Evolutionary conservation across 2,888 invertebrate species (phyloP), one percentile per base, ranked within the genome.

Genomic region (Drosophila peninsularis): DNA sequence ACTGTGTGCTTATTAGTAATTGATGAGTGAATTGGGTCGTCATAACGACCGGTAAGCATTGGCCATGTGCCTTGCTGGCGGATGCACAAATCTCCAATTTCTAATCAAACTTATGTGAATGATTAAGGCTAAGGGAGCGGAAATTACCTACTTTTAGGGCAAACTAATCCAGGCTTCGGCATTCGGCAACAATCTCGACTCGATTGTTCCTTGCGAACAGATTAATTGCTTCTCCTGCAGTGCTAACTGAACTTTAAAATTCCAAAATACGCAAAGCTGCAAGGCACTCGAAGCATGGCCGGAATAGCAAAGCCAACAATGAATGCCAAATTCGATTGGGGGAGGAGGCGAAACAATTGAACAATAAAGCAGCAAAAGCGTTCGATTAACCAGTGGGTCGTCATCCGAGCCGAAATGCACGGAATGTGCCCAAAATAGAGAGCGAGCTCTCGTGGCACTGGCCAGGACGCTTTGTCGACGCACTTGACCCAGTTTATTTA

Each of bases 401-500:
- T 42, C 24, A 6, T 30, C 11, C 37, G 19, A 66, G 58, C 39
- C 27, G 30, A 49, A 70, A 70, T 39, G 17, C 36, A 45, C 52
- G 37, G 44, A 30, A 54, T 50, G 21, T 39, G 17, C 42, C 24
- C 36, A 14, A 53, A 49, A 49, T 13, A 13, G n/a, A 21, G 11
- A 0, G 39, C 4, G 24, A 32, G n/a, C n/a, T 58, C 45, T 30
- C 17, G 10, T 58, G 30, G n/a, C 49, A 55, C 19, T 45, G 54
- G 71, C 53, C 54, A 65, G 61, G 1, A 9, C 45, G 70, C 44
- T 57, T 54, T 57, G 65, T 44, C 60, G 55, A 68, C 53, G 69
- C 75, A 76, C 84, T 82, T 83, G 78, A 84, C 79, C 82, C 74
- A 65, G 44, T 74, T 83, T 52, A 36, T 36, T 36, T 37, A 11